These are phyloP conservation scores for Uloborus diversus DNA, from an alignment of 1,140 invertebrate species.

Conservation along the genomic window DNA sequence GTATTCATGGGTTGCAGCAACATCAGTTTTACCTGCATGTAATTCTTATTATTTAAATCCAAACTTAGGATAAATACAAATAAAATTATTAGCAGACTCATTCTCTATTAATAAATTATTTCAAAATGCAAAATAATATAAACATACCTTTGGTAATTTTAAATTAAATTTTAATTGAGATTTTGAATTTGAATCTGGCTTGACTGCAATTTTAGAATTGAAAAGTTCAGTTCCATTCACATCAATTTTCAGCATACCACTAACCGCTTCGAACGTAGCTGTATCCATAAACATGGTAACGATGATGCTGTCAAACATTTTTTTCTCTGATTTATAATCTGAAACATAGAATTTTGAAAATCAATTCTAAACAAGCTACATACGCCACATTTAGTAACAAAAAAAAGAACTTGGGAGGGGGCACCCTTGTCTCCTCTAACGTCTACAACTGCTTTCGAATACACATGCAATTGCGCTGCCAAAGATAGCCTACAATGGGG, in stretches of 20 bases:
- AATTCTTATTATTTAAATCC: too few relatives aligned
- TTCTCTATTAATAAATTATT: neutral
- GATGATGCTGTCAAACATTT: neutral
- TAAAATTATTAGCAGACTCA: too few relatives aligned
- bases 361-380: too few relatives aligned
- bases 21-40: too few relatives aligned
- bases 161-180: slow-evolving; percentile 9
- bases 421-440: too few relatives aligned
- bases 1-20: too few relatives aligned
- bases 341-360: neutral
- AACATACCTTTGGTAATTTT: neutral
- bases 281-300: slow-evolving; percentile 14
- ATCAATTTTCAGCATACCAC: slow-evolving; percentile 6
- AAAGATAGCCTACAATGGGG: too few relatives aligned
- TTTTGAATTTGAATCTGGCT: slow-evolving; percentile 11
- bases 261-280: neutral
- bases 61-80: too few relatives aligned
- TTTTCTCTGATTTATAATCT: neutral
- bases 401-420: too few relatives aligned
- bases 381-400: too few relatives aligned
- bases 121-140: neutral
- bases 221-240: slow-evolving; percentile 6
- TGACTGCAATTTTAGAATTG: neutral
- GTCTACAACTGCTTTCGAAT: too few relatives aligned
- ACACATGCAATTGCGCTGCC: too few relatives aligned